Conservation (phyloP, 2,797 vertebrate genomes). For the Hydrophis major region DNA sequence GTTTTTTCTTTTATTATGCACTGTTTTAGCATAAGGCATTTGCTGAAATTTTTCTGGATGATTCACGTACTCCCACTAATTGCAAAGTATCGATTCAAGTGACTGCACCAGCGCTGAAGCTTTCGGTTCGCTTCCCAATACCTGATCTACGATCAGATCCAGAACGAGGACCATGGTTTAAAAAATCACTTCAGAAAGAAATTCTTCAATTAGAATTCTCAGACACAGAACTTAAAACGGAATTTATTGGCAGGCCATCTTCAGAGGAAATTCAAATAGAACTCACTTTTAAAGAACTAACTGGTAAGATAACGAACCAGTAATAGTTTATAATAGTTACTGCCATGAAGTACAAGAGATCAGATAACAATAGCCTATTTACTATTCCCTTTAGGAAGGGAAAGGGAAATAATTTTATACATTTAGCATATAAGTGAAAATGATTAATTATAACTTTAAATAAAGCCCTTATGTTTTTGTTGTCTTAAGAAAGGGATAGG, state of each 20-base stretch:
- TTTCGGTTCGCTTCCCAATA: conserved; percentile 93
- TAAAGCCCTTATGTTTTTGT: background rate
- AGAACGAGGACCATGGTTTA: conserved; percentile 97
- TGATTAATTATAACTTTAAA: background rate
- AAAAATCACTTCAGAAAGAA: conserved; percentile 96
- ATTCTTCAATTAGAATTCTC: conserved; percentile 85
- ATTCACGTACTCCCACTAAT: conserved; percentile 85
- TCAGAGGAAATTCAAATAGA: conserved; percentile 94
- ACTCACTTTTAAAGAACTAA: conserved; percentile 90
- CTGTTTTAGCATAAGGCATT: conserved; percentile 91
- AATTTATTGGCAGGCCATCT: conserved; percentile 86
- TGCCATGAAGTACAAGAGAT: background rate
- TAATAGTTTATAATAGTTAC: background rate
- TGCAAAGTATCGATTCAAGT: conserved; percentile 85
- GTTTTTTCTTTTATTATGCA: background rate
- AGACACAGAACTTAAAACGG: conserved; percentile 90
- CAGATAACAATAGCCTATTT: background rate
- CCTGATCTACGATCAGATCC: conserved; percentile 96
- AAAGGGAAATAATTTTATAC: background rate
- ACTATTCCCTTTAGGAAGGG: background rate
- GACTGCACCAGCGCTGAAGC: conserved; percentile 80
- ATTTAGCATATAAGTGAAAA: background rate
- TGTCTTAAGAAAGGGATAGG: background rate
- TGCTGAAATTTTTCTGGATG: conserved; percentile 95
- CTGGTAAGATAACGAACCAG: conserved; percentile 72